A percentile compares a stretch with the other conserved stretches of the same genome.
phyloP scores from a whole-genome alignment of 2,113 vertebrate genomes.

The Catharus fuscescens region DNA sequence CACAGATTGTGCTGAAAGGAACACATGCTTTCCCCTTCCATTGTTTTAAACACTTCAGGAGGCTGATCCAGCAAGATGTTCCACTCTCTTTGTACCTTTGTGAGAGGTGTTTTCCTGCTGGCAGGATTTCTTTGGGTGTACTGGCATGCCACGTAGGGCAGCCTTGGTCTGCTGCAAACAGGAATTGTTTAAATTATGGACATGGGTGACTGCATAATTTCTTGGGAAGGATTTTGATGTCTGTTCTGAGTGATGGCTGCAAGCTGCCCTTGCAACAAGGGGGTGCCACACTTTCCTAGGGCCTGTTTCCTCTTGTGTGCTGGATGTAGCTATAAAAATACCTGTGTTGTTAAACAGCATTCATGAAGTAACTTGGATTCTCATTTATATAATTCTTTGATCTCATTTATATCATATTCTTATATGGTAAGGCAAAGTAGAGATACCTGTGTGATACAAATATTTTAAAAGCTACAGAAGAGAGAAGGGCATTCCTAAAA shows the following conservation, averaged over 20 bases:
- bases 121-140: not conserved
- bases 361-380: not conserved
- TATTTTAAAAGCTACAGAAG: rapidly evolving
- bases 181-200: not conserved
- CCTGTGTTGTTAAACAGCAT: not conserved
- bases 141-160: not conserved
- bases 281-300: not conserved
- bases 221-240: not conserved
- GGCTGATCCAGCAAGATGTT: conserved; percentile 29
- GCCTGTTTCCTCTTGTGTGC: not conserved
- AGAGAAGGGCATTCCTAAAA: not conserved
- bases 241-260: not conserved
- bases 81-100: not conserved
- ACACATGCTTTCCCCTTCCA: not conserved
- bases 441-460: not conserved
- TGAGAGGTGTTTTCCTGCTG: not conserved
- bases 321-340: not conserved
- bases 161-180: not conserved
- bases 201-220: not conserved
- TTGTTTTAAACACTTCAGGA: conserved; percentile 26
- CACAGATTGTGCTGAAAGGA: conserved; percentile 33
- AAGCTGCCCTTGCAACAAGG: not conserved
- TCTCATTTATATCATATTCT: not conserved
- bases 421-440: not conserved
- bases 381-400: not conserved